Percentiles rank a stretch among this genome's conserved stretches.
Conservation (phyloP, 2,797 vertebrate genomes). For the Microchirus variegatus region DNA sequence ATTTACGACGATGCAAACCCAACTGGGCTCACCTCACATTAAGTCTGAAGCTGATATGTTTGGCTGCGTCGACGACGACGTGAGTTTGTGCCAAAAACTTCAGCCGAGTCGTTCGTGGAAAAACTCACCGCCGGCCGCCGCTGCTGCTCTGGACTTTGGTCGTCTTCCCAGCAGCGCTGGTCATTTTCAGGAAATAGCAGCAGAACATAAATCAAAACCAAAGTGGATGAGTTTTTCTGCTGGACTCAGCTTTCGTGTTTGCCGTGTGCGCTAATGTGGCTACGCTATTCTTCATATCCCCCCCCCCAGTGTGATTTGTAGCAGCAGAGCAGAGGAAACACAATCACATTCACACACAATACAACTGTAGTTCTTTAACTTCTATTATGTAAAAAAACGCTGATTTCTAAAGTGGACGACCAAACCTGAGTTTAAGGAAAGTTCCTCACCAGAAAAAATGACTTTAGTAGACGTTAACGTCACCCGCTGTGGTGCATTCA, state of each 20-base stretch:
- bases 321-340: conserved; percentile 67
- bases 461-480: no score
- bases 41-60: conserved; percentile 53
- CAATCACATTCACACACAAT: no score
- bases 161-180: conserved; percentile 71
- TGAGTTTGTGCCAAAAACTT: conserved; percentile 68
- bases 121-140: conserved; percentile 68
- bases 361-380: no score
- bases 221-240: conserved; percentile 68
- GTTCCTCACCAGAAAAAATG: no score
- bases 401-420: no score
- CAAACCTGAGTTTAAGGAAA: no score
- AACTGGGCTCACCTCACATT: conserved; percentile 33
- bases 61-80: conserved; percentile 55
- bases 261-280: conserved; percentile 71
- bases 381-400: no score
- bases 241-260: conserved; percentile 68
- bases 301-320: conserved; percentile 88
- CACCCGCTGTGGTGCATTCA: no score
- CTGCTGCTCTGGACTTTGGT: conserved; percentile 72
- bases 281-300: conserved; percentile 69
- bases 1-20: conserved; percentile 58
- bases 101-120: conserved; percentile 65
- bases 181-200: conserved; percentile 69
- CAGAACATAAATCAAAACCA: conserved; percentile 75